Evolutionary conservation across 2,113 vertebrate genomes (phyloP).

Genomic region (Brienomyrus brachyistius): DNA sequence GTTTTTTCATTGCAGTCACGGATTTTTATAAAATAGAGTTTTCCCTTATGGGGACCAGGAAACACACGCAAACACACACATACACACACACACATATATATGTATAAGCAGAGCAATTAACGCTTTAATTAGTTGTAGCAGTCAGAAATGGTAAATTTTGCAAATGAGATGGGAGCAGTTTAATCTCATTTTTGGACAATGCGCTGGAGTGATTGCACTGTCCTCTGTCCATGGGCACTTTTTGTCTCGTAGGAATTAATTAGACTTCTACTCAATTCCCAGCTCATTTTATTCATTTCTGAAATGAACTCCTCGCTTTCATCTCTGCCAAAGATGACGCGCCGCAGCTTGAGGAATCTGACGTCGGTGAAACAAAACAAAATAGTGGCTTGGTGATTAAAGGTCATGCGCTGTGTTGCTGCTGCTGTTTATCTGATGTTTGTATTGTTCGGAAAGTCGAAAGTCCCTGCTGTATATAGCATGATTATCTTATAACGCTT

Average conservation of each 20-base stretch:
- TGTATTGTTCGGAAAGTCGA: not conserved
- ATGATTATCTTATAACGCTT: not conserved
- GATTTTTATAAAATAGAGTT: too few species aligned
- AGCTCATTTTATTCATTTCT: not conserved
- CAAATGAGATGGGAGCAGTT: not conserved
- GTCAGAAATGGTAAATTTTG: not conserved
- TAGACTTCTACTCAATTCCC: not conserved
- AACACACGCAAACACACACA: not conserved
- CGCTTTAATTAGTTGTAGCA: not conserved
- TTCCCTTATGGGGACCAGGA: too few species aligned
- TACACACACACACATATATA: not conserved
- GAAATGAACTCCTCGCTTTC: not conserved
- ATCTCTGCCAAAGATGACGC: not conserved
- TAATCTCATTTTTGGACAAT: not conserved
- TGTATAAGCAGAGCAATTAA: not conserved
- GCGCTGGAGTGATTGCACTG: not conserved
- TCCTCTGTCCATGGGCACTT: not conserved
- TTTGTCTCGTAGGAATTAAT: slow-evolving; percentile 2
- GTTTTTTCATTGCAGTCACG: too few species aligned
- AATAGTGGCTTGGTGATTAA: not conserved
- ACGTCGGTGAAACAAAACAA: not conserved
- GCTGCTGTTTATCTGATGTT: not conserved
- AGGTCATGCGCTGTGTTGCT: not conserved
- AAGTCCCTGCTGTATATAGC: not conserved
- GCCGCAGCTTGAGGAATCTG: not conserved